Evolutionary conservation across 2,113 vertebrate species (phyloP).

Genomic region (Poecilia latipinna): DNA sequence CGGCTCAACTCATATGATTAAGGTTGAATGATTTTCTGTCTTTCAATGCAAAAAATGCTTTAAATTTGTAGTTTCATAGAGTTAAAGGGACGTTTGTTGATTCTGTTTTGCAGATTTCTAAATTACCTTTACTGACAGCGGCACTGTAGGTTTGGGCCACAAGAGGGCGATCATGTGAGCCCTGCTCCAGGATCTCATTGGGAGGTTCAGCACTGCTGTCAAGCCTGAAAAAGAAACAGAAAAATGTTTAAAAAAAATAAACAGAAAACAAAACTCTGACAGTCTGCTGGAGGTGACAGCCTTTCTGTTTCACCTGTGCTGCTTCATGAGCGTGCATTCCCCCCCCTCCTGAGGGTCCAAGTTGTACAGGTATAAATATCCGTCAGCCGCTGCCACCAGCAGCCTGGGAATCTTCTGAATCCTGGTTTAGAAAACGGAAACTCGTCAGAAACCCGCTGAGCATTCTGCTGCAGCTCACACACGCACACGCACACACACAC

Average conservation of each 20-base stretch:
- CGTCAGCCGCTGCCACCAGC: slow-evolving; percentile 93
- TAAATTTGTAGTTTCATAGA: background rate
- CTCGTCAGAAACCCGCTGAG: background rate
- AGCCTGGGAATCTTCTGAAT: slow-evolving; percentile 98
- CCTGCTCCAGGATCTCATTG: slow-evolving; percentile 94
- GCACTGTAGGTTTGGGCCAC: slow-evolving; percentile 88
- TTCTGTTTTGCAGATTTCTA: background rate
- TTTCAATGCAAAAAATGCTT: background rate
- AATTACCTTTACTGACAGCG: slow-evolving; percentile 85
- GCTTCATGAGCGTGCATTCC: slow-evolving; percentile 97
- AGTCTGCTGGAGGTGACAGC: background rate
- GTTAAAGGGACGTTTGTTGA: background rate
- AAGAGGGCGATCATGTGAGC: slow-evolving; percentile 90
- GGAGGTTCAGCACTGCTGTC: slow-evolving; percentile 92
- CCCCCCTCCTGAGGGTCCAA: slow-evolving; percentile 97
- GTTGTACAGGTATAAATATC: slow-evolving; percentile 98
- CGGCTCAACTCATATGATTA: background rate
- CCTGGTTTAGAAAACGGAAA: slow-evolving; percentile 66
- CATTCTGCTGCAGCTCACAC: background rate
- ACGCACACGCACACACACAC: too few species aligned
- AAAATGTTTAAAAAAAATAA: background rate
- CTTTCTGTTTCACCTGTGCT: slow-evolving; percentile 88
- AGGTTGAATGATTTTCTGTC: background rate
- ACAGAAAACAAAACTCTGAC: background rate
- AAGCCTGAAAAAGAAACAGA: slow-evolving; percentile 77